Percentiles rank a stretch among this genome's conserved stretches.
phyloP scores from a whole-genome alignment of 2,113 vertebrate species.

The Melanerpes aurifrons region DNA sequence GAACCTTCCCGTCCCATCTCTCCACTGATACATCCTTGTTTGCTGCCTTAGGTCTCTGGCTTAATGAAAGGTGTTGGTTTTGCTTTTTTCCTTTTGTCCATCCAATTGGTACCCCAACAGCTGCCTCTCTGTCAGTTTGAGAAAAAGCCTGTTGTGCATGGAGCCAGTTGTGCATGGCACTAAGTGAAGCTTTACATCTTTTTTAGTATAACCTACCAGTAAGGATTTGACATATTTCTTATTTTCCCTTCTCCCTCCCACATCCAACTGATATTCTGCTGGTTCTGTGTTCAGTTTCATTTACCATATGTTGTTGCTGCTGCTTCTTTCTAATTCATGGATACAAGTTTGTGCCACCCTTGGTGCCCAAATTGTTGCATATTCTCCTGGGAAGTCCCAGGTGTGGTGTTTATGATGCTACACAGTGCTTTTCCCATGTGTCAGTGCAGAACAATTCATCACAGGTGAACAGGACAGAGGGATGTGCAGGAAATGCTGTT shows the following conservation, averaged over 20 bases:
- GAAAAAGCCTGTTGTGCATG: background rate
- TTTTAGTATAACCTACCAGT: background rate
- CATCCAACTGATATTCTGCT: background rate
- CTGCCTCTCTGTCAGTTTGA: background rate
- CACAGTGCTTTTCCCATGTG: fast-evolving
- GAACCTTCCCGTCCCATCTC: background rate
- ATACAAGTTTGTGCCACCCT: background rate
- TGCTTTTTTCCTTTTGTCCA: background rate
- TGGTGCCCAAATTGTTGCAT: background rate
- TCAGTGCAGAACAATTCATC: fast-evolving
- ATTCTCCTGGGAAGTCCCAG: background rate
- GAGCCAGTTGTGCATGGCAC: background rate
- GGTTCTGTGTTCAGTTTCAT: background rate
- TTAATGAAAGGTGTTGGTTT: background rate
- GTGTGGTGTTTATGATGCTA: background rate
- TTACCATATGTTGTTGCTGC: background rate
- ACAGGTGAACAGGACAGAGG: background rate
- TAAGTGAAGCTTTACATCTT: background rate
- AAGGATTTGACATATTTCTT: background rate
- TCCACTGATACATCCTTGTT: background rate
- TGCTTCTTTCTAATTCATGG: background rate
- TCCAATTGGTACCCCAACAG: background rate
- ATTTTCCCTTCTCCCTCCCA: background rate
- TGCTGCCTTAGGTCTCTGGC: background rate
- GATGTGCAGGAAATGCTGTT: background rate